These are phyloP conservation scores for Antechinus stuartii DNA, from an alignment of 2,113 vertebrate genomes.

Conservation along the genomic window DNA sequence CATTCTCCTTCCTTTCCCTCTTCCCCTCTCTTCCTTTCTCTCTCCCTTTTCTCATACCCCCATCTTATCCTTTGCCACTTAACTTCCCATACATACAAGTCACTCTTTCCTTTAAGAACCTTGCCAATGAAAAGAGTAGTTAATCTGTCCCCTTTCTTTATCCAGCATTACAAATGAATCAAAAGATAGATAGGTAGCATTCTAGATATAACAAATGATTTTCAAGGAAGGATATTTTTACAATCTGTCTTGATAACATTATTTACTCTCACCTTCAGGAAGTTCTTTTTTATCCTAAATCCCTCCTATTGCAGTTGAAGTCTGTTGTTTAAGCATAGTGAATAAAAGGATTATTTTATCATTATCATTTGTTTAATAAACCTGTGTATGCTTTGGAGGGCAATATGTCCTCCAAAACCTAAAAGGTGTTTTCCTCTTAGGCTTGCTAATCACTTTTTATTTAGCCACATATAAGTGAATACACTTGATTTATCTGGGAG, in stretches of 20 bases:
- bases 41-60: not conserved
- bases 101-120: not conserved
- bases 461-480: not conserved
- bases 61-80: not conserved
- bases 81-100: not conserved
- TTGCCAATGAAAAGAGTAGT: not conserved
- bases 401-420: not conserved
- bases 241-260: not conserved
- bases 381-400: not conserved
- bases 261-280: not conserved
- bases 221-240: not conserved
- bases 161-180: not conserved
- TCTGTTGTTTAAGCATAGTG: not conserved
- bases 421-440: not conserved
- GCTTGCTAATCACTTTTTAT: not conserved
- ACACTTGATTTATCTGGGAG: not conserved
- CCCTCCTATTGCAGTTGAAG: not conserved
- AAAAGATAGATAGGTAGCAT: not conserved
- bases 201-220: conserved; percentile 27
- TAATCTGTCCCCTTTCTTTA: not conserved
- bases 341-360: not conserved
- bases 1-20: not conserved
- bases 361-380: not conserved
- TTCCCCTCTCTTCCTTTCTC: not conserved
- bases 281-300: not conserved